Evolutionary conservation across 2,888 invertebrate species (phyloP).

Genomic region (Spatulosminthurus flaviceps): DNA sequence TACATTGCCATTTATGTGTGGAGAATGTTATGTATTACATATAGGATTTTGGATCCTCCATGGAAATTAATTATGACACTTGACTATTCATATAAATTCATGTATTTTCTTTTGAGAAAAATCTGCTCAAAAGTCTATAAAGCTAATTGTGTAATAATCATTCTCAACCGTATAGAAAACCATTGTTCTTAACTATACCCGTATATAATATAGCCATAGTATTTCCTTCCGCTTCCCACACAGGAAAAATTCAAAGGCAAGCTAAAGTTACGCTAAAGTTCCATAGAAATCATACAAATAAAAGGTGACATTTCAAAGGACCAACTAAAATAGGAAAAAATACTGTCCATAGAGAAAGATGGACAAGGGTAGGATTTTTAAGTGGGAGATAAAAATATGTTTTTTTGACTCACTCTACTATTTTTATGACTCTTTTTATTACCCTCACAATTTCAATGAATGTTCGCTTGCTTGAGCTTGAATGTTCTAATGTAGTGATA

Average conservation of each 20-base stretch:
- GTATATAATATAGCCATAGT: background rate
- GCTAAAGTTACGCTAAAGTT: no score
- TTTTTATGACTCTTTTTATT: background rate
- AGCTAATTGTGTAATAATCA: background rate
- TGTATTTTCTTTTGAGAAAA: no score
- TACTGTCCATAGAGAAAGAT: no score
- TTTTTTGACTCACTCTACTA: background rate
- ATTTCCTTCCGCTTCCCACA: constrained; percentile 18
- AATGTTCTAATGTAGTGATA: constrained; percentile 41
- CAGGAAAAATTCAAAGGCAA: background rate
- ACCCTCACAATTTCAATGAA: constrained; percentile 29
- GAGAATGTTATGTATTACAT: background rate
- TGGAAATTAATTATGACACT: constrained; percentile 6
- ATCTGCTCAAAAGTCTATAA: background rate
- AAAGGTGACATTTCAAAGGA: no score
- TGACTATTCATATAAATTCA: background rate
- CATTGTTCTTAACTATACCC: background rate
- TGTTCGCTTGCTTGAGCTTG: constrained; percentile 33
- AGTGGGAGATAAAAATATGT: no score
- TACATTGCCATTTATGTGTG: no score
- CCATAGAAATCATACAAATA: no score
- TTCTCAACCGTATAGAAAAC: background rate
- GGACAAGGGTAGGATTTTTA: no score
- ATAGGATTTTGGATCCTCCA: background rate
- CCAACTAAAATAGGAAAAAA: no score